These are phyloP conservation scores for Forbesichthys agassizii DNA, from an alignment of 2,113 vertebrate species.

Conservation along the genomic window DNA sequence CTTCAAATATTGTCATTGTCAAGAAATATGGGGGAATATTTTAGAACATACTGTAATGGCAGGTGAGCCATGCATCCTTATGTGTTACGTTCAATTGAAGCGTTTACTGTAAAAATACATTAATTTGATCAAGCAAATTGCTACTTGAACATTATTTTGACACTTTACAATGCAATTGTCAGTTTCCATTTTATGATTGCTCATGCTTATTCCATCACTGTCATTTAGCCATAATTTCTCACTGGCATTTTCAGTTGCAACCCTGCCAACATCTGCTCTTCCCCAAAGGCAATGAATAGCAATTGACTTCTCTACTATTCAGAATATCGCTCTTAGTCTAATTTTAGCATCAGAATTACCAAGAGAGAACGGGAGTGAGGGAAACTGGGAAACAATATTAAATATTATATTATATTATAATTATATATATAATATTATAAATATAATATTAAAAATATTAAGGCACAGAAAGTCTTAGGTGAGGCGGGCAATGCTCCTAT, in stretches of 20 bases:
- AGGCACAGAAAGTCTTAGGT: neutral
- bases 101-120: neutral
- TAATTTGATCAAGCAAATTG: neutral
- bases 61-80: no score
- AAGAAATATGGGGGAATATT: neutral
- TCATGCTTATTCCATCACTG: slow-evolving; percentile 59
- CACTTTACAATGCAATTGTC: slow-evolving; percentile 21
- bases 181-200: slow-evolving; percentile 47
- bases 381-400: neutral
- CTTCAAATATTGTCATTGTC: neutral
- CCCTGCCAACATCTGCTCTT: slow-evolving; percentile 47
- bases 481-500: slow-evolving; percentile 14
- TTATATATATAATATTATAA: no score
- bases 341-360: slow-evolving; percentile 28
- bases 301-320: slow-evolving; percentile 34
- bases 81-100: no score
- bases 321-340: slow-evolving; percentile 41
- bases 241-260: slow-evolving; percentile 27
- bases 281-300: slow-evolving; percentile 46
- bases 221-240: slow-evolving; percentile 41
- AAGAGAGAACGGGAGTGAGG: neutral
- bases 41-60: no score
- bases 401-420: neutral
- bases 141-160: neutral
- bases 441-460: no score